These are phyloP conservation scores for Mycalesis mineus DNA, from an alignment of 2,888 invertebrate genomes.

Conservation along the genomic window DNA sequence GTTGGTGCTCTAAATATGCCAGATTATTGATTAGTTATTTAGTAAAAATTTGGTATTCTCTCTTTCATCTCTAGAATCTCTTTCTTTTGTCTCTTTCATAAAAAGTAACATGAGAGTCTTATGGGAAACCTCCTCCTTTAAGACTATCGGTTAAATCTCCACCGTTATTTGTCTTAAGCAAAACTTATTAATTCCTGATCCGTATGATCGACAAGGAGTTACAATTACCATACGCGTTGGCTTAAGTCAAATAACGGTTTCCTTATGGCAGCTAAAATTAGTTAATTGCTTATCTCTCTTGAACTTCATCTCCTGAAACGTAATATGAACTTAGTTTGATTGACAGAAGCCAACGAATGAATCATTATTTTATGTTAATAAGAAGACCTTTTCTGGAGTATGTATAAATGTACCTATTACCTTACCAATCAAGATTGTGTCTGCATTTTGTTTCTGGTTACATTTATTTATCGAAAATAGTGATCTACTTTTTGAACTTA, in stretches of 20 bases:
- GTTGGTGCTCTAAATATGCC: too few species aligned
- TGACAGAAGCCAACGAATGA: conserved; percentile 21
- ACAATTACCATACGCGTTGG: conserved; percentile 26
- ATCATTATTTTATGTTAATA: conserved; percentile 15
- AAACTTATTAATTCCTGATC: conserved; percentile 12
- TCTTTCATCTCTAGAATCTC: too few species aligned
- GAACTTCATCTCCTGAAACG: conserved; percentile 23
- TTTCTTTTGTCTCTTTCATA: too few species aligned
- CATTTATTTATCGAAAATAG: too few species aligned
- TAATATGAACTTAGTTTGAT: conserved; percentile 23
- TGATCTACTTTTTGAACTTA: too few species aligned
- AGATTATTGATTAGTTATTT: too few species aligned
- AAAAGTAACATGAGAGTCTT: too few species aligned
- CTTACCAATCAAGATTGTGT: background rate
- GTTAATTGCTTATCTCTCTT: conserved; percentile 22
- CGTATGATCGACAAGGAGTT: conserved; percentile 19
- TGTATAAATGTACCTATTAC: background rate
- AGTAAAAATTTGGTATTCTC: too few species aligned
- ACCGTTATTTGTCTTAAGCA: background rate
- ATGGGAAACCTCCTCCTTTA: too few species aligned
- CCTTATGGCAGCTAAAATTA: conserved; percentile 26
- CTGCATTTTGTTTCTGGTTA: background rate
- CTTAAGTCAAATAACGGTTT: conserved; percentile 24
- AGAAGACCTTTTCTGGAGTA: background rate
- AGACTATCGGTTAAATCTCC: background rate